A percentile compares a stretch with the other conserved stretches of the same genome.
These are phyloP conservation scores for Eonycteris spelaea DNA, from an alignment of 2,113 vertebrate genomes.

Conservation along the genomic window DNA sequence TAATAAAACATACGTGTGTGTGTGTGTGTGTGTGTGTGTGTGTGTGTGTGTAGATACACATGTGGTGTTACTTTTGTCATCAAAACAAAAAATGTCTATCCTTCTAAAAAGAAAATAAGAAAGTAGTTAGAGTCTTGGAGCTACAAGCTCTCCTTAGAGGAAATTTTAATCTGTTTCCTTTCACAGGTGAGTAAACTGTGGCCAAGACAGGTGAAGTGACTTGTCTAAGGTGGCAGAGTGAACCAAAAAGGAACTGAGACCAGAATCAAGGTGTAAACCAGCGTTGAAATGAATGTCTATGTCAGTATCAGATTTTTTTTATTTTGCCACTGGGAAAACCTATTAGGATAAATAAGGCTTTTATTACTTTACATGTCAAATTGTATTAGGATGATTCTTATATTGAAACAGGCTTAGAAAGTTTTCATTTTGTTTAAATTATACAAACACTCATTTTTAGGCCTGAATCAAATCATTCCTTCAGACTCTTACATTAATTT, in stretches of 20 bases:
- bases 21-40: neutral
- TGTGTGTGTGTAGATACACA: neutral
- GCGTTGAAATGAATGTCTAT: neutral
- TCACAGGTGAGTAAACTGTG: neutral
- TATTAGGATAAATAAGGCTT: constrained; percentile 46
- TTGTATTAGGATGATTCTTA: constrained; percentile 49
- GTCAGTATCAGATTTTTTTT: neutral
- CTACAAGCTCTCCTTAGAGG: neutral
- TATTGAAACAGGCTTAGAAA: constrained; percentile 48
- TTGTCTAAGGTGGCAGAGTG: neutral
- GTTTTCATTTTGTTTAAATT: constrained; percentile 59
- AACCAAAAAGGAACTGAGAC: neutral
- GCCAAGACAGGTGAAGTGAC: too few species aligned
- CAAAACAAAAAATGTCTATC: neutral
- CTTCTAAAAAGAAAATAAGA: neutral
- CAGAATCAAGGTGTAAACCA: neutral
- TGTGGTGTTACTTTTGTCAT: neutral
- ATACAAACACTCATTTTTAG: constrained; percentile 38
- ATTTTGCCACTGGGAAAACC: constrained; percentile 39
- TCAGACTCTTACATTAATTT: neutral
- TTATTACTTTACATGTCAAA: constrained; percentile 60
- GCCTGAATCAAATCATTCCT: constrained; percentile 31
- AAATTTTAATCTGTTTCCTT: neutral
- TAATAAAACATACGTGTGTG: neutral
- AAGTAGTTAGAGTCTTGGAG: neutral